Evolutionary conservation across 2,797 vertebrate genomes (phyloP), one percentile per base, ranked within the genome.

Genomic region (Hemitrygon akajei): DNA sequence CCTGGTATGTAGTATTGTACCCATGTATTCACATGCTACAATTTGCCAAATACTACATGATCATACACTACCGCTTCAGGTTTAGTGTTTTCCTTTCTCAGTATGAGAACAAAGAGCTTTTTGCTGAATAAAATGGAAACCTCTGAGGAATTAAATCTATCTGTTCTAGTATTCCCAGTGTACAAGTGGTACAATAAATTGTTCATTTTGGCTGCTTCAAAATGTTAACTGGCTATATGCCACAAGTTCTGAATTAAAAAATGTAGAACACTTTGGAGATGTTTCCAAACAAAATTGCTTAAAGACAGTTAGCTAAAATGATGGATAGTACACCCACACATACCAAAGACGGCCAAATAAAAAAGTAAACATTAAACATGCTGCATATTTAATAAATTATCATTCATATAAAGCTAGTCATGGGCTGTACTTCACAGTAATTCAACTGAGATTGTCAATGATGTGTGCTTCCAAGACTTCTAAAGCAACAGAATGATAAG

Each of bases 171-270:
- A 93, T 47, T 75, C 91, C 40, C 71, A 16, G 91, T 75, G 27
- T 73, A 93, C 71, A 91, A 91, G n/a, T 93, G 71, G 91, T 93
- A n/a, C 73, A 93, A 93, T 75, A 93, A 76, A 93, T 93, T 75
- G 37, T 93, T 93, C 71, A 76, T 56, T 75, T 76, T 93, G 91
- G 71, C 91, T 93, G 40, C 63, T 89, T 73, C 63, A 10, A 12
- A n/a, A 47, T 56, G 47, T 75, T 40, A 56, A 73, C 18, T 93
- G 91, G 91, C 91, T 56, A 11, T 3, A 25, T 76, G 91, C 91
- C 91, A 93, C 76, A 40, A 30, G 69, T 93, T 93, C 91, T 56
- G 56, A 86, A 86, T 86, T 47, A 30, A 86, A 86, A 86, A 58
- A 86, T 86, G 40, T 76, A 40, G 91, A 75, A 16, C 12, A 76